These are phyloP conservation scores for Decapterus maruadsi DNA, from an alignment of 2,797 vertebrate genomes.

Conservation along the genomic window DNA sequence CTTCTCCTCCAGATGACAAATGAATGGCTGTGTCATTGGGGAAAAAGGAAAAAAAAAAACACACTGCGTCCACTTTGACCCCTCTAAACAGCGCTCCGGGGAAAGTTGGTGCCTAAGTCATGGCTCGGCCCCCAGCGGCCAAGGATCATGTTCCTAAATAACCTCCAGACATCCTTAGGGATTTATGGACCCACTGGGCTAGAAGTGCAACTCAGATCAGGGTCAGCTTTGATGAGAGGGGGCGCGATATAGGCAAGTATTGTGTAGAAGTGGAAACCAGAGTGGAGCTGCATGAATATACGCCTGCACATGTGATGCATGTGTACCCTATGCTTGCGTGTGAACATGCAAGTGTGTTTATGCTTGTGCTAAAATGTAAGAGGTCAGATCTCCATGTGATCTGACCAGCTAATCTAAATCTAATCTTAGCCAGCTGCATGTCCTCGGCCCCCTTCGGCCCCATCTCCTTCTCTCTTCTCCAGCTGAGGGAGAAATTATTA, in stretches of 20 bases:
- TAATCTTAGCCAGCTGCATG: conserved; percentile 80
- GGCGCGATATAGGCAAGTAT: conserved; percentile 19
- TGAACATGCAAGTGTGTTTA: conserved; percentile 46
- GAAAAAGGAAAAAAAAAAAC: conserved; percentile 37
- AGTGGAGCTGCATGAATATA: not conserved
- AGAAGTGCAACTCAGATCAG: conserved; percentile 46
- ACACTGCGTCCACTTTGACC: conserved; percentile 67
- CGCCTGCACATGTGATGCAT: conserved; percentile 36
- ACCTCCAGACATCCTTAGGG: conserved; percentile 62
- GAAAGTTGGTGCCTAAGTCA: conserved; percentile 47
- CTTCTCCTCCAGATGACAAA: conserved; percentile 59
- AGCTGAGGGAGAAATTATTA: conserved; percentile 92
- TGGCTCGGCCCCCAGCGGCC: conserved; percentile 34
- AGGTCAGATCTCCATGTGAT: conserved; percentile 61
- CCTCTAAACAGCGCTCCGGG: conserved; percentile 45
- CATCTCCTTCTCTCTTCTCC: conserved; percentile 73
- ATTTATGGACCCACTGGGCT: conserved; percentile 56
- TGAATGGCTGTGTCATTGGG: conserved; percentile 49
- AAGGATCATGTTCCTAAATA: conserved; percentile 69
- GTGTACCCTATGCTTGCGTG: conserved; percentile 32
- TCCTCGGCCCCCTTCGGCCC: conserved; percentile 57
- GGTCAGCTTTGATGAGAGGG: conserved; percentile 57
- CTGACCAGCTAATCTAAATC: conserved; percentile 57
- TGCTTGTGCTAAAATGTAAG: conserved; percentile 39
- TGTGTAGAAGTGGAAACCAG: conserved; percentile 11